Conservation (phyloP, 2,797 vertebrate species). For the Scomberomorus guttatus region DNA sequence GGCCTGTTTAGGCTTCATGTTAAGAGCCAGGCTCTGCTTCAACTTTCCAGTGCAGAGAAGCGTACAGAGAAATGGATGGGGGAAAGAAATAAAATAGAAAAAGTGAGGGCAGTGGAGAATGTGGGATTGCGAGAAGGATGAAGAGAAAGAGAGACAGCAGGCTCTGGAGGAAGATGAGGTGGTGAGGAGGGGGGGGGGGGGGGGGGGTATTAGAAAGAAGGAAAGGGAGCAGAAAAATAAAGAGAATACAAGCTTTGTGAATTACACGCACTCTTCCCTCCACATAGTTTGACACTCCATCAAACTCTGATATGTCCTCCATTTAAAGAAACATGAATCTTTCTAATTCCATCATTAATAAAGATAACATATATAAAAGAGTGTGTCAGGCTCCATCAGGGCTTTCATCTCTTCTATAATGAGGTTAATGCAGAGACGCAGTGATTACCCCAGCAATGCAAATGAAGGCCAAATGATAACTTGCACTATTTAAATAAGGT, state of each 20-base stretch:
- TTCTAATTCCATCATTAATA: constrained; percentile 79
- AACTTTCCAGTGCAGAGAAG: constrained; percentile 28
- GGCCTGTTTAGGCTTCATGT: constrained; percentile 2
- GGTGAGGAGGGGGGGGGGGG: no score
- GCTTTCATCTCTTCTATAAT: constrained; percentile 81
- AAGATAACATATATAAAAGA: constrained; percentile 82
- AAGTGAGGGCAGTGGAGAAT: background rate
- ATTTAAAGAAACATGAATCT: constrained; percentile 76
- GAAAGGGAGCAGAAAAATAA: background rate
- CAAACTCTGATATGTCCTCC: constrained; percentile 63
- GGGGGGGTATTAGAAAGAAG: background rate
- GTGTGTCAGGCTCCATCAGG: constrained; percentile 78
- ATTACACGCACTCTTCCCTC: constrained; percentile 10
- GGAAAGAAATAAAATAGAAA: background rate
- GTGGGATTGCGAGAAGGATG: no score
- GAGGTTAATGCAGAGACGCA: constrained; percentile 81
- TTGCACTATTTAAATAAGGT: constrained; percentile 86
- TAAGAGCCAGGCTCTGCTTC: background rate
- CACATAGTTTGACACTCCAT: constrained; percentile 50
- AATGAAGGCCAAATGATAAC: constrained; percentile 85
- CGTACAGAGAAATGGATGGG: constrained; percentile 17
- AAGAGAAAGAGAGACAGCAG: background rate
- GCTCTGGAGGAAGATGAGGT: background rate
- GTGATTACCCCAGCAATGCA: constrained; percentile 81
- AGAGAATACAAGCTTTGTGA: constrained; percentile 3